Evolutionary conservation across 2,113 vertebrate species (phyloP).

Genomic region (Xiphias gladius): DNA sequence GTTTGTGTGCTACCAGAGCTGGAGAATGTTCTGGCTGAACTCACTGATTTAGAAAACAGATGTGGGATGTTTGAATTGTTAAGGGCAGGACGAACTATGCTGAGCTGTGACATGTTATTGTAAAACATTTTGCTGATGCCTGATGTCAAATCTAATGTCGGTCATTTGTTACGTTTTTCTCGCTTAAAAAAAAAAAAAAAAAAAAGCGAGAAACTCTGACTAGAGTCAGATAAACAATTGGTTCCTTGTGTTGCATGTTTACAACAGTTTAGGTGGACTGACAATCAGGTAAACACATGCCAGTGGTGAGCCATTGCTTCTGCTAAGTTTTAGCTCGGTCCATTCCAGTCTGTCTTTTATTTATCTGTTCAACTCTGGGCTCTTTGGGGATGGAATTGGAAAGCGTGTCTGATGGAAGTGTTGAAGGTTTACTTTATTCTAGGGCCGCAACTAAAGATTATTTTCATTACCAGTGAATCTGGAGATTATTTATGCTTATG

Average conservation of each 20-base stretch:
- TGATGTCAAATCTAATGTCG: background rate
- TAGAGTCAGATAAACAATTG: background rate
- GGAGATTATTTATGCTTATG: background rate
- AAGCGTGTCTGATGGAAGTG: background rate
- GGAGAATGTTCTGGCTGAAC: conserved; percentile 38
- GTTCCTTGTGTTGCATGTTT: background rate
- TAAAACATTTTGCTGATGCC: background rate
- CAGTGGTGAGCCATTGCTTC: background rate
- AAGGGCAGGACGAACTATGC: background rate
- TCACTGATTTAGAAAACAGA: conserved; percentile 35
- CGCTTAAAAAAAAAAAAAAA: background rate
- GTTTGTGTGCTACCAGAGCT: conserved; percentile 5
- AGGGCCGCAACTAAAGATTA: background rate
- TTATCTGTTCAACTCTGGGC: background rate
- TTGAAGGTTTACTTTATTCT: background rate
- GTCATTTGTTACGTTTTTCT: background rate
- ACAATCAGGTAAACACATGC: background rate
- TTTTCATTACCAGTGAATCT: background rate
- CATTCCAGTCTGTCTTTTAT: conserved; percentile 1
- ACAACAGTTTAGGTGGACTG: conserved; percentile 9
- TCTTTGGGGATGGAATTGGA: background rate
- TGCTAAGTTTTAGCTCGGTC: background rate
- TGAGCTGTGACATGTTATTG: conserved; percentile 2
- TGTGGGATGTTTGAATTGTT: conserved; percentile 39
- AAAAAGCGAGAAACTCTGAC: background rate